Evolutionary conservation across 2,797 vertebrate species (phyloP).

Genomic region (Halcyon smyrnensis): DNA sequence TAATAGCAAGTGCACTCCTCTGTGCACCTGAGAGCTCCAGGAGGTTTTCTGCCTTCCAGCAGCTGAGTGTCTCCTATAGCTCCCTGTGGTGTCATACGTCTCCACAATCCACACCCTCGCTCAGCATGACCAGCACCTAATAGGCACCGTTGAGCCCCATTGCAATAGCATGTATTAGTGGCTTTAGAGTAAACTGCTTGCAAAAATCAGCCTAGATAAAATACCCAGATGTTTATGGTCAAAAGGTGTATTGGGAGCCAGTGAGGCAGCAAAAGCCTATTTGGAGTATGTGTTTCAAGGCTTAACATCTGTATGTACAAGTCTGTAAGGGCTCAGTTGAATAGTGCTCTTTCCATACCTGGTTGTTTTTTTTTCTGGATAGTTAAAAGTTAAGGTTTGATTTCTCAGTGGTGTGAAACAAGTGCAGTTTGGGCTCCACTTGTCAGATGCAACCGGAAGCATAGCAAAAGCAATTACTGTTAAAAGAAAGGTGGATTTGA

Average conservation of each 20-base stretch:
- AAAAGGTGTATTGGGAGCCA: conserved; percentile 56
- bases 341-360: background rate
- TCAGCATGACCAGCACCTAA: conserved; percentile 30
- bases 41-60: conserved; percentile 37
- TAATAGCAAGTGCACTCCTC: background rate
- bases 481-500: background rate
- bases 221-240: conserved; percentile 61
- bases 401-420: background rate
- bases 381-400: background rate
- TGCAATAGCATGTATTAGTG: conserved; percentile 20
- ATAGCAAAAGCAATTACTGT: background rate
- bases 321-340: background rate
- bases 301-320: background rate
- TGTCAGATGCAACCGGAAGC: background rate
- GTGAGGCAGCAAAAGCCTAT: conserved; percentile 44
- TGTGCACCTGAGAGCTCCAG: conserved; percentile 4
- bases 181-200: conserved; percentile 44
- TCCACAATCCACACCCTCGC: background rate
- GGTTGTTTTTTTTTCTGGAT: background rate
- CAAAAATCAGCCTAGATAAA: conserved; percentile 59
- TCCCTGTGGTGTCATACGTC: background rate
- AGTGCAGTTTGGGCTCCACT: background rate
- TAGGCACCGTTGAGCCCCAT: background rate
- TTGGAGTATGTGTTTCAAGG: background rate
- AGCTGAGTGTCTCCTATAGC: conserved; percentile 7